Evolutionary conservation across 2,113 vertebrate genomes (phyloP), one percentile per base, ranked within the genome.

Genomic region (Oncorhynchus kisutch): DNA sequence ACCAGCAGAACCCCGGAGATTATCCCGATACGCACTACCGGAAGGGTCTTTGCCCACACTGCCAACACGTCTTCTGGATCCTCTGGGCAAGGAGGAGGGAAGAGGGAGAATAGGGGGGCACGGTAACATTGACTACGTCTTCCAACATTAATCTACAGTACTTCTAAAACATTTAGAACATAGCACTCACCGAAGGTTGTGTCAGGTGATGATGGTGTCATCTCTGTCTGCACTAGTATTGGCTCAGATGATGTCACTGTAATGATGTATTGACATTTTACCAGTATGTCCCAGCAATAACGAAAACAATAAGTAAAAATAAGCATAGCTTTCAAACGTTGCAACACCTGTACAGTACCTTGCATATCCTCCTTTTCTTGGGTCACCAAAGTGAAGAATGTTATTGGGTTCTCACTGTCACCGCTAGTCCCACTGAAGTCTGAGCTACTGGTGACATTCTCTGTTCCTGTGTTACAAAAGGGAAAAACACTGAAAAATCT

Each of bases 1-100:
- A 84, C 18, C 49, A 87, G 27, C 70, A 88, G 48, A 59, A 86
- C 88, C 5, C 80, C 84, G 6, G 65, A 39, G 8, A 90, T 81
- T 2, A 90, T 75, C 3, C 81, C 80, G 13, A 82, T 74, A 20
- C 76, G 82, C 62, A 88, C 71, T 84, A 85, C 86, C 1, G 88
- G 87, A 59, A 84, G 16, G 3, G 13, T 31, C 9, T 76, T 66
- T 1, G 51, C 62, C 51, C 16, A 54, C 14, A 54, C 51, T 54
- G 3, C 51, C 14, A 54, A 54, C 51, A 54, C 1, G 5, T 54
- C 51, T 54, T 54, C 51, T 54, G 14, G 51, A 54, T 54, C 51
- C 22, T 9, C 25, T 70, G 60, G 45, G 68, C 64, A 57, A 65
- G 34, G 66, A 34, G n/a, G 20, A 62, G 24, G 4, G 13, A 1